phyloP scores from a whole-genome alignment of 1,140 invertebrate species.

The Archivesica marissinica region DNA sequence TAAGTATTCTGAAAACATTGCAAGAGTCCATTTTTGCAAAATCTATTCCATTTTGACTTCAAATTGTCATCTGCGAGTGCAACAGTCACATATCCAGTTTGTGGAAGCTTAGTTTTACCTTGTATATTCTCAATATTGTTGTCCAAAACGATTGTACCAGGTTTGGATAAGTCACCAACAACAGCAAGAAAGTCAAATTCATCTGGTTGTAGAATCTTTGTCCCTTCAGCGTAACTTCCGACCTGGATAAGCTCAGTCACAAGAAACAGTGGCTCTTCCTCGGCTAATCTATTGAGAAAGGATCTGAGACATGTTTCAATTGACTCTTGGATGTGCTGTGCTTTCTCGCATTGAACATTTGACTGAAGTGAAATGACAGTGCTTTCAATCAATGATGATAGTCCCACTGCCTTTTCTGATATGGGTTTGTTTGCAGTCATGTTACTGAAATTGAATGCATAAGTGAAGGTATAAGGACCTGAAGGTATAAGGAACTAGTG shows the following conservation, averaged over 20 bases:
- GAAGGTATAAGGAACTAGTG: no score
- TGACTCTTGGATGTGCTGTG: neutral
- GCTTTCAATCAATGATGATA: neutral
- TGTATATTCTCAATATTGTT: neutral
- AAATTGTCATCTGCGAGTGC: neutral
- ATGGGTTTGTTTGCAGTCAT: neutral
- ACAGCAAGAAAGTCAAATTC: conserved; percentile 9
- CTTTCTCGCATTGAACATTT: neutral
- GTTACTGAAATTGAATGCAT: neutral
- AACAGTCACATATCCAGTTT: neutral
- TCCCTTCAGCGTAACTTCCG: neutral
- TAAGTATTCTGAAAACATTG: neutral
- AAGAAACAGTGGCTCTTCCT: neutral
- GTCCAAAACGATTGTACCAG: neutral
- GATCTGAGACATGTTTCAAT: neutral
- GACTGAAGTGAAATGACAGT: neutral
- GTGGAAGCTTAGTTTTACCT: neutral
- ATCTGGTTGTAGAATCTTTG: no score
- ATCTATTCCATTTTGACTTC: neutral
- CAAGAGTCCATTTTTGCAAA: neutral
- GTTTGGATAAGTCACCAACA: no score
- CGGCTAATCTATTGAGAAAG: neutral
- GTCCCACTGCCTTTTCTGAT: neutral
- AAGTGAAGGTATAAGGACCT: no score
- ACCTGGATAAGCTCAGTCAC: neutral